Conservation (phyloP, 2,888 invertebrate species). For the Megamerina dolium region DNA sequence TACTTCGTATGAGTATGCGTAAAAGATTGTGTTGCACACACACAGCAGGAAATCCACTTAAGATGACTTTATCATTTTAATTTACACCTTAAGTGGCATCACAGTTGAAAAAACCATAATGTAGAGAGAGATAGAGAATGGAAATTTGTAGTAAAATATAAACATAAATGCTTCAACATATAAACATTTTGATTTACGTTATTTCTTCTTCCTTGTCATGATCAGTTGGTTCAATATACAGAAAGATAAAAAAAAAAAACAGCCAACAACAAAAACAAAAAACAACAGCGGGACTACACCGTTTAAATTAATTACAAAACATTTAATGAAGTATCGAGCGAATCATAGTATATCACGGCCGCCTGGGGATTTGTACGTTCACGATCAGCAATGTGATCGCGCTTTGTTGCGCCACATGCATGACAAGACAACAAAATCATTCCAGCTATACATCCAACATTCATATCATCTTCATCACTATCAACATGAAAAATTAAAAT, state of each 20-base stretch:
- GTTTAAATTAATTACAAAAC: conserved; percentile 16
- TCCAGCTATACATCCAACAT: neutral
- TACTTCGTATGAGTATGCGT: no score
- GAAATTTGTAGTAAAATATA: neutral
- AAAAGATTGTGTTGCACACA: no score
- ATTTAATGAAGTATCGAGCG: conserved; percentile 22
- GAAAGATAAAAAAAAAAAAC: no score
- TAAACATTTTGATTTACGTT: conserved; percentile 5
- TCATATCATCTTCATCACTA: neutral
- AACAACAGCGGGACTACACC: neutral
- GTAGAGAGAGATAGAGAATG: no score
- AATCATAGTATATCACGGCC: conserved; percentile 20
- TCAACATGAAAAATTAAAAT: no score
- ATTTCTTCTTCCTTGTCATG: no score
- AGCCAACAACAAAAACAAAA: no score
- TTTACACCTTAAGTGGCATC: no score
- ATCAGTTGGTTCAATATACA: no score
- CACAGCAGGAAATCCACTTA: no score
- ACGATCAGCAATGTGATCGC: conserved; percentile 24
- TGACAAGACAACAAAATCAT: neutral
- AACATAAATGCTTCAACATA: neutral
- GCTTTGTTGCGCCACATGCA: conserved; percentile 7
- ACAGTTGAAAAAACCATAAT: no score
- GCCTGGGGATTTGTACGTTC: conserved; percentile 40
- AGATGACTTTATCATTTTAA: no score